Evolutionary conservation across 2,113 vertebrate species (phyloP).

Genomic region (Neomonachus schauinslandi): DNA sequence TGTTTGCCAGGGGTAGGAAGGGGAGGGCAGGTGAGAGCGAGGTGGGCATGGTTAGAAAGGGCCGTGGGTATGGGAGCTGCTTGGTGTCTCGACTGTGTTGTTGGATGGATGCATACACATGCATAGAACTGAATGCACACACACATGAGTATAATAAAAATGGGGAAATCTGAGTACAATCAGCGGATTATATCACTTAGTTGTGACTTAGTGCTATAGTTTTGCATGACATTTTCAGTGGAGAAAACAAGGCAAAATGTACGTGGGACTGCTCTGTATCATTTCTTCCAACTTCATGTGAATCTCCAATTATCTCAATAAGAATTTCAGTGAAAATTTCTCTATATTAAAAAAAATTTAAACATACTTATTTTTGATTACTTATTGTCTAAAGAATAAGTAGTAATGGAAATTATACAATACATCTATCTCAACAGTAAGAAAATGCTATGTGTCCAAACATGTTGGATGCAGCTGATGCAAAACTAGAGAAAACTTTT

Average conservation of each 20-base stretch:
- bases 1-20: background rate
- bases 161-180: background rate
- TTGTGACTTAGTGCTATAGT: too few relatives aligned
- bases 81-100: rapidly evolving
- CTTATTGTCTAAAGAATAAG: background rate
- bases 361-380: background rate
- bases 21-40: background rate
- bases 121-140: rapidly evolving
- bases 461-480: too few relatives aligned
- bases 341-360: background rate
- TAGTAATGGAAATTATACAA: background rate
- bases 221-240: rapidly evolving
- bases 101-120: rapidly evolving
- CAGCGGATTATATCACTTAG: rapidly evolving
- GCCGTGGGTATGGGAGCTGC: rapidly evolving
- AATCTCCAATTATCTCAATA: background rate
- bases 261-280: rapidly evolving
- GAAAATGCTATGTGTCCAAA: background rate
- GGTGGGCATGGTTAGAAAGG: too few relatives aligned
- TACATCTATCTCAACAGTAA: background rate
- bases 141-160: rapidly evolving
- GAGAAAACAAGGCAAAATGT: rapidly evolving
- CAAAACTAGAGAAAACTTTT: background rate
- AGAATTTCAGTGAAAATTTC: background rate
- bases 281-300: too few relatives aligned